Evolutionary conservation across 2,888 invertebrate species (phyloP), one percentile per base, ranked within the genome.

Genomic region (Rhynchonema sp.): DNA sequence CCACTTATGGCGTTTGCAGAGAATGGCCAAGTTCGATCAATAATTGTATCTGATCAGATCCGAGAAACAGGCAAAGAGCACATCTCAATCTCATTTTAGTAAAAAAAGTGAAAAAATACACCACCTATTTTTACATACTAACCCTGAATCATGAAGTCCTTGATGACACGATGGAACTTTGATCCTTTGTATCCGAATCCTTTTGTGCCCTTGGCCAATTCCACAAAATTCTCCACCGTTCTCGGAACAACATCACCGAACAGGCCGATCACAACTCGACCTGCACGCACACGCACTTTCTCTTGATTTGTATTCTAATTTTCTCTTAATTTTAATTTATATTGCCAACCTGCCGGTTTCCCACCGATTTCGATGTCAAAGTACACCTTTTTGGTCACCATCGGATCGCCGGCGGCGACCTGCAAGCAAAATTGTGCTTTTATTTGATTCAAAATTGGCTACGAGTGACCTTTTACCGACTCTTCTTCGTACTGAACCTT

Each of bases 61-160:
- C 3, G 6, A 49, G 3, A 49, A 49, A 49, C n/a, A 49, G 23
- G 9, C n/a, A 17, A 17, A 3, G 9, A 6, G 3, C 49, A 49
- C 49, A n/a, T 49, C 49, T n/a, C 20, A n/a, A n/a, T 3, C 9
- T n/a, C 3, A 13, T 20, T 49, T 49, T n/a, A 49, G 20, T 49
- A 13, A n/a, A 6, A 49, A n/a, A n/a, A n/a, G 3, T n/a, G 3
- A 49, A 49, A 49, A 49, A 49, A 23, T n/a, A n/a, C n/a, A n/a
- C n/a, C n/a, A n/a, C n/a, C n/a, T n/a, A n/a, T n/a, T n/a, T n/a
- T n/a, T n/a, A 23, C 13, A 49, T n/a, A 49, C 26, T 54, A 13
- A 86, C 87, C 90, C 81, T 91, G 90, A 67, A 92, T 83, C 83
- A 91, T 86, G 74, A 91, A 90, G 65, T 86, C 82, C 73, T 84